A percentile compares a stretch with the other conserved stretches of the same genome.
phyloP scores from a whole-genome alignment of 1,140 invertebrate species.

The Saxidomus purpurata region DNA sequence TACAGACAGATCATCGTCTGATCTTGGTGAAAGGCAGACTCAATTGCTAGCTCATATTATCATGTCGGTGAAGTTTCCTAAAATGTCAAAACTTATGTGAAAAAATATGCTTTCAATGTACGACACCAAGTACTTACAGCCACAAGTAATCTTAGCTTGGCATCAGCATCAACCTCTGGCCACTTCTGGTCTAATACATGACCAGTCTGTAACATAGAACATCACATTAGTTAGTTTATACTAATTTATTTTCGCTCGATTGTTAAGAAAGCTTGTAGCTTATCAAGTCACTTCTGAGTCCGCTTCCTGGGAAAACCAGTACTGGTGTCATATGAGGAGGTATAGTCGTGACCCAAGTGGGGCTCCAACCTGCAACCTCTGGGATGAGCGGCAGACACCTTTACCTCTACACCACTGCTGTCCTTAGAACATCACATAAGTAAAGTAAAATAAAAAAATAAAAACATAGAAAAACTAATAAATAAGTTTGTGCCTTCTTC shows the following conservation, averaged over 20 bases:
- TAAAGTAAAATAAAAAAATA: neutral
- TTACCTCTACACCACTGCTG: too few relatives aligned
- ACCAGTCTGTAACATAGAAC: conserved; percentile 77
- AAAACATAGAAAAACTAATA: neutral
- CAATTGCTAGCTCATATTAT: neutral
- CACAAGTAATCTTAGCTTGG: conserved; percentile 79
- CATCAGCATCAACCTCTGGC: conserved; percentile 93
- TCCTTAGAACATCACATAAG: neutral
- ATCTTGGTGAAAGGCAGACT: neutral
- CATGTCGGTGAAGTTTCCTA: neutral
- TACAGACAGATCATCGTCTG: neutral
- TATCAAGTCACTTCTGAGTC: too few relatives aligned
- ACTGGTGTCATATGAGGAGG: too few relatives aligned
- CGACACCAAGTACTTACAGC: conserved; percentile 65
- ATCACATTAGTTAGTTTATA: too few relatives aligned
- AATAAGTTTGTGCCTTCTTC: too few relatives aligned
- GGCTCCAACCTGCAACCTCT: too few relatives aligned
- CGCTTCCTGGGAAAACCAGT: too few relatives aligned
- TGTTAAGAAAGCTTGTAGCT: too few relatives aligned
- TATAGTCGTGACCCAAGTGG: too few relatives aligned
- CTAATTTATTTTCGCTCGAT: too few relatives aligned
- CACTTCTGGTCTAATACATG: conserved; percentile 89
- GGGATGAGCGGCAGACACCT: too few relatives aligned
- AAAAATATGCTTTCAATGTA: neutral
- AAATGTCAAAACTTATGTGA: neutral